Base-by-base conservation (phyloP, 1,140 invertebrate genomes). In the Drosophila elegans region DNA sequence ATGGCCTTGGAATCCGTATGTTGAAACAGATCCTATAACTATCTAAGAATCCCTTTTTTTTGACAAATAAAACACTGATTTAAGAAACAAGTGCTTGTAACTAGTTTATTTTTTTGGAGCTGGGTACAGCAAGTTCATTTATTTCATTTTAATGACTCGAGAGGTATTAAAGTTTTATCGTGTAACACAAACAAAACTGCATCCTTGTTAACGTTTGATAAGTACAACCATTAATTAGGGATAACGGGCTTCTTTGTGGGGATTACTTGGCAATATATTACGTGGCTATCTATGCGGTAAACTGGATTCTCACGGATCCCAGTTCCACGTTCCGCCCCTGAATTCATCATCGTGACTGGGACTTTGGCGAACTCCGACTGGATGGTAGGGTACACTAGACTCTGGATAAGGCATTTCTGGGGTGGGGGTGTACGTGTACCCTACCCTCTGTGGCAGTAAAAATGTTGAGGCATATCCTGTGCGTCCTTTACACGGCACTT, bases 401-500 rank as follows among this genome's bases (percentile, higher is more conserved):
- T 3, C 38, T 1, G 38, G 38, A 39, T 39, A 42, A 16, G 5
- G 13, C 3, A 16, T 16, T 6, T 3, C 42, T 13, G 7, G 9
- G 36, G 4, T 13, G 10, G 32, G 12, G 34, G 48, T 45, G 32
- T 9, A 11, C 2, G 7, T 7, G 3, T 10, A 16, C 16, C 51
- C 44, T 27, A 27, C 62, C 44, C 36, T 46, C 9, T 12, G 21
- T 13, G 7, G 29, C 21, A 45, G 34, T 69, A 72, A 57, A 60
- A 53, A 60, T 78, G 74, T 63, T 66, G 56, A 59, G 42, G 57
- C 74, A 78, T 80, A 69, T 75, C 48, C 63, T 62, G 77, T 44
- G 57, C 42, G 61, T 73, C 51, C 77, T 79, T 79, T 75, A 78
- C 74, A 81, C 68, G 82, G 60, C 83, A 69, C 80, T 88, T 88